A percentile compares a stretch with the other conserved stretches of the same genome.
These are phyloP conservation scores for Umimayanthus kanabou DNA, from an alignment of 92 coral and sea anemone genomes.

Conservation along the genomic window DNA sequence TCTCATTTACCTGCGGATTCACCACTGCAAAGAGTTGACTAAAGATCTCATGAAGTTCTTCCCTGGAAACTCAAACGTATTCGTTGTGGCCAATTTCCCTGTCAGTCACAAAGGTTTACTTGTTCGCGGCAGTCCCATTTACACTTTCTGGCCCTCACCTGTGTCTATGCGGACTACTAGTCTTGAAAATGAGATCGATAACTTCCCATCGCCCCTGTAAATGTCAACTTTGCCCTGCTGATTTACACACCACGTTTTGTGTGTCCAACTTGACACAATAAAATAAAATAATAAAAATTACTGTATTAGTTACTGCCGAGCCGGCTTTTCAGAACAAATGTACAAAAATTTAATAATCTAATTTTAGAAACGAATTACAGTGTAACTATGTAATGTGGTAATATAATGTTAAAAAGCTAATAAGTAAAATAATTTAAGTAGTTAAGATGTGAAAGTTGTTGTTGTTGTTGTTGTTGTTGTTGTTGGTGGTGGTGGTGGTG, in stretches of 20 bases:
- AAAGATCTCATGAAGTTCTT: slow-evolving; percentile 64
- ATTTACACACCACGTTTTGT: too few species aligned
- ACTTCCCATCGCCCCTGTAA: background rate
- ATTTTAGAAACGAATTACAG: too few species aligned
- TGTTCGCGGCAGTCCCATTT: slow-evolving; percentile 53
- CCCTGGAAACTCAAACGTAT: slow-evolving; percentile 62
- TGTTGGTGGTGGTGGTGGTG: too few species aligned
- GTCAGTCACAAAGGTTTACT: slow-evolving; percentile 44
- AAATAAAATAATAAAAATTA: too few species aligned
- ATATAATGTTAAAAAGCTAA: too few species aligned
- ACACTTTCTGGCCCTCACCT: slow-evolving; percentile 64
- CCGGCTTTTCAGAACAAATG: background rate
- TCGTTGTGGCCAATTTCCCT: slow-evolving; percentile 87
- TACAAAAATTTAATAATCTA: background rate
- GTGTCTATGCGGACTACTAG: slow-evolving; percentile 58
- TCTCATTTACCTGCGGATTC: slow-evolving; percentile 67
- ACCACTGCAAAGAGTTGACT: slow-evolving; percentile 77
- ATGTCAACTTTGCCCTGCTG: background rate
- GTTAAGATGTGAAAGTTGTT: too few species aligned
- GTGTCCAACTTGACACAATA: too few species aligned
- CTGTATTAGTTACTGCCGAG: background rate
- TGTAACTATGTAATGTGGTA: too few species aligned
- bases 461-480: too few species aligned
- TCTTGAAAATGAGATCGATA: slow-evolving; percentile 65
- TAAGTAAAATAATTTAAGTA: too few species aligned